Evolutionary conservation across 2,888 invertebrate species (phyloP).

Genomic region (Hypena proboscidalis): DNA sequence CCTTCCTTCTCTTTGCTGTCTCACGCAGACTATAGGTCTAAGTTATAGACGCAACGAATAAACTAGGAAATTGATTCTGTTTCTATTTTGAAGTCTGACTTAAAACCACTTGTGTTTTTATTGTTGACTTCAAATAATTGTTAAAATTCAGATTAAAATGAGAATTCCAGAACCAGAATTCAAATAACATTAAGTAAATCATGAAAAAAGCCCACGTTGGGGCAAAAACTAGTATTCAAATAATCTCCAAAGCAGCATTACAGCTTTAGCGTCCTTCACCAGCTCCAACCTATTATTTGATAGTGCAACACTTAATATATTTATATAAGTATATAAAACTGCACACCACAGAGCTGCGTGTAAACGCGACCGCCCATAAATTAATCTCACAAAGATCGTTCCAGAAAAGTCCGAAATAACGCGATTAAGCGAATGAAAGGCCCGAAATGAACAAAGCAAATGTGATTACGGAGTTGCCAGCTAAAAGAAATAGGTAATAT

Average conservation of each 20-base stretch:
- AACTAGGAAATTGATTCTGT: too few species aligned
- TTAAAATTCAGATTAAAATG: too few species aligned
- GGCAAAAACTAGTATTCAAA: too few species aligned
- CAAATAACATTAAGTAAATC: too few species aligned
- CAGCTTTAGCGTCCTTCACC: too few species aligned
- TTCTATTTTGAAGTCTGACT: too few species aligned
- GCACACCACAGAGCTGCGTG: neutral
- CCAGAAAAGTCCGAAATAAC: constrained; percentile 77
- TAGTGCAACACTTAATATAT: constrained; percentile 4
- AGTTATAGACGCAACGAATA: constrained; percentile 19
- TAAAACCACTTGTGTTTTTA: too few species aligned
- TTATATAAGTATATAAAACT: constrained; percentile 27
- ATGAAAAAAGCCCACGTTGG: too few species aligned
- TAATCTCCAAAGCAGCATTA: too few species aligned
- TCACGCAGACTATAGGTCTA: constrained; percentile 16
- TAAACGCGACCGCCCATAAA: constrained; percentile 44
- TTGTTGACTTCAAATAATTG: too few species aligned
- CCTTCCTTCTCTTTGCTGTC: constrained; percentile 47
- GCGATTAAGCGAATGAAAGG: constrained; percentile 83
- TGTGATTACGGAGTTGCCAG: constrained; percentile 81
- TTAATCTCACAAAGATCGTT: constrained; percentile 58
- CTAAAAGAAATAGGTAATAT: constrained; percentile 81
- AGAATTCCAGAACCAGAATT: too few species aligned
- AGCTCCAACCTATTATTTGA: neutral
- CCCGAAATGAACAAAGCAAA: constrained; percentile 83